Conservation (phyloP, 2,888 invertebrate genomes). For the Erpobdella octoculata region DNA sequence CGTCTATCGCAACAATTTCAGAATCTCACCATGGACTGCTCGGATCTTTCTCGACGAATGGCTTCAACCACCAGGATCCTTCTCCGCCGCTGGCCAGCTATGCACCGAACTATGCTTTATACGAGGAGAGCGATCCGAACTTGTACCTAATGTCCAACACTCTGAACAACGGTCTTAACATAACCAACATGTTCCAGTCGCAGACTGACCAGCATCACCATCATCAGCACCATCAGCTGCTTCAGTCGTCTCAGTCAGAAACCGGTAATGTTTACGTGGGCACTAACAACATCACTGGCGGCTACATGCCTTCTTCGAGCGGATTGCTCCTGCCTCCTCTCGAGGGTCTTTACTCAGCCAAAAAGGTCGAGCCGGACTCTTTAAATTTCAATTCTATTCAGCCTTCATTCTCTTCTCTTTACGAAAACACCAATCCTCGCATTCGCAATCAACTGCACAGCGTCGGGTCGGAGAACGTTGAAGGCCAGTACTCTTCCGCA, state of each 20-base stretch:
- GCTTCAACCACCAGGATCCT: conserved; percentile 23
- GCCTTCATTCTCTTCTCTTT: conserved; percentile 14
- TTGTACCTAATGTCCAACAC: conserved; percentile 4
- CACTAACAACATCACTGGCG: neutral
- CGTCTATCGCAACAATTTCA: conserved; percentile 25
- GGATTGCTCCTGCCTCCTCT: conserved; percentile 20
- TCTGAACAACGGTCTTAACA: neutral
- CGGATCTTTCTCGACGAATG: neutral
- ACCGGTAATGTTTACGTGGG: neutral
- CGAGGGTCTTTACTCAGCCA: conserved; percentile 17
- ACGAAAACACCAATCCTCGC: conserved; percentile 4
- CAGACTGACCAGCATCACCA: conserved; percentile 17
- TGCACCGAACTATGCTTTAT: conserved; percentile 22
- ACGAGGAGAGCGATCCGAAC: conserved; percentile 22
- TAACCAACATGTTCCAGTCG: conserved; percentile 3
- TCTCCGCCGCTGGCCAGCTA: conserved; percentile 22
- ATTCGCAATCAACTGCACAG: neutral
- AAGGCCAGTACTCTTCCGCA: neutral
- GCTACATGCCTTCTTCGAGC: conserved; percentile 14
- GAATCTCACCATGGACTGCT: conserved; percentile 24
- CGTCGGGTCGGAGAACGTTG: neutral
- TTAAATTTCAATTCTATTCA: neutral
- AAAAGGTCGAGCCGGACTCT: conserved; percentile 16
- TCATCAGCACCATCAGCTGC: conserved; percentile 12
- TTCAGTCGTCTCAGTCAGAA: conserved; percentile 10